Conservation (phyloP, 2,888 invertebrate genomes). For the Drosophila pegasa region DNA sequence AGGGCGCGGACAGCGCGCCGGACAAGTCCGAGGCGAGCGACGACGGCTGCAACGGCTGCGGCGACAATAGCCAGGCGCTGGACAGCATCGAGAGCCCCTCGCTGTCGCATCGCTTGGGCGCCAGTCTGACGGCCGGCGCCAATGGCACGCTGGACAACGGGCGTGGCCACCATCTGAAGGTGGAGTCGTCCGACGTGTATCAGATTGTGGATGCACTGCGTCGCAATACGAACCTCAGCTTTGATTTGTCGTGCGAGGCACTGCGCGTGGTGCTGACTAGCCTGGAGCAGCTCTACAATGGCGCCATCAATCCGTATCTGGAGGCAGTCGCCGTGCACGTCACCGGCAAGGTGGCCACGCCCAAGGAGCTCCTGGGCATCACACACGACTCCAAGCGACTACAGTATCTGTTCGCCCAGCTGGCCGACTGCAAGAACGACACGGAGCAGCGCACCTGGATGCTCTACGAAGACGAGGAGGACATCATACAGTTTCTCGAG, state of each 20-base stretch:
- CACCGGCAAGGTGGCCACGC: conserved; percentile 88
- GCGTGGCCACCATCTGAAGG: conserved; percentile 77
- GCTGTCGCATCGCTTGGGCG: conserved; percentile 53
- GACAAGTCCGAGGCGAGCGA: conserved; percentile 82
- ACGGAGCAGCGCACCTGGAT: conserved; percentile 98
- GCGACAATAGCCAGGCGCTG: conserved; percentile 81
- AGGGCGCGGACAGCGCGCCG: conserved; percentile 57
- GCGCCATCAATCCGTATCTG: conserved; percentile 87
- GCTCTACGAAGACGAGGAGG: conserved; percentile 95
- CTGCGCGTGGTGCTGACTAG: conserved; percentile 90
- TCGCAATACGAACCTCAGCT: conserved; percentile 93
- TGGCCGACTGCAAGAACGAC: conserved; percentile 96
- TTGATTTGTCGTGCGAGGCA: conserved; percentile 94
- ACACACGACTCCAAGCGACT: conserved; percentile 94
- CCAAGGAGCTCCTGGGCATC: conserved; percentile 87
- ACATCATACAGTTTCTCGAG: conserved; percentile 93
- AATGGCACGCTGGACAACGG: conserved; percentile 31
- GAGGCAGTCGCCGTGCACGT: conserved; percentile 87
- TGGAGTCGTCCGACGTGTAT: conserved; percentile 87
- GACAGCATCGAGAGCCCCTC: conserved; percentile 82
- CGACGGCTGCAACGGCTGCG: conserved; percentile 66
- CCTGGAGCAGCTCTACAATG: conserved; percentile 86
- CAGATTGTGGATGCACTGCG: conserved; percentile 92
- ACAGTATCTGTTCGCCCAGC: conserved; percentile 92
- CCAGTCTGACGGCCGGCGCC: conserved; percentile 10